Base-by-base conservation (phyloP, 2,113 vertebrate species). In the Monarcha castaneiventris region DNA sequence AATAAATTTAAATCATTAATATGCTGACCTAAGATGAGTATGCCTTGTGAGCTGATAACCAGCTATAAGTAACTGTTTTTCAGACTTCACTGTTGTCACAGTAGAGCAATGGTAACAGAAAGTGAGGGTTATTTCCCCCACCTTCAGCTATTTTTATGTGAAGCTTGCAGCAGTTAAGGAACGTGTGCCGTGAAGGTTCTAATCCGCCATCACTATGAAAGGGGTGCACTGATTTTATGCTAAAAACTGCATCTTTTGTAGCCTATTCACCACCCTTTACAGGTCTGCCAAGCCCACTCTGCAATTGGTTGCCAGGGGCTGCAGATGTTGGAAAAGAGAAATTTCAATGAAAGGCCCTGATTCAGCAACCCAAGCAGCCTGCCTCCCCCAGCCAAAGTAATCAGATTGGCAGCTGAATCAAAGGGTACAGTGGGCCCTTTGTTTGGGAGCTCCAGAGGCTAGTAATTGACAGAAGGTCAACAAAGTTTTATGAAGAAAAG, bases 401-500 rank as follows among this genome's bases (percentile, higher is more conserved):
- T 98, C 97, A 97, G 97, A 98, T 98, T 97, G 97, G 97, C 97
- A 97, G 93, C 96, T 96, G 96, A 97, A 96, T 96, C 94, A 97
- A 97, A 96, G 61, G 81, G 62, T 94, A 98, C 97, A 98, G 94
- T 98, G 90, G 94, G 56, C 71, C 95, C 97, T 98, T 98, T 98
- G 98, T 98, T 95, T 97, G 90, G 55, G 73, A 74, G 49, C 89
- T 92, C 91, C 84, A 94, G 92, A 93, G 93, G 93, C 96, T 95
- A 90, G 91, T 94, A 95, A 93, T 85, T 93, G 96, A 92, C 94
- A 91, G 94, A 96, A 95, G 93, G 95, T 93, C 96, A 97, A 94
- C 94, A 92, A 94, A 97, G 94, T 96, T 93, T 97, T 95, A 96
- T 77, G 92, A 93, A 97, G 93, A 95, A 97, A 97, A 96, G 84